A percentile compares a stretch with the other conserved stretches of the same genome.
Evolutionary conservation across 1,140 invertebrate genomes (phyloP).

Genomic region (Paraescarpia echinospica): DNA sequence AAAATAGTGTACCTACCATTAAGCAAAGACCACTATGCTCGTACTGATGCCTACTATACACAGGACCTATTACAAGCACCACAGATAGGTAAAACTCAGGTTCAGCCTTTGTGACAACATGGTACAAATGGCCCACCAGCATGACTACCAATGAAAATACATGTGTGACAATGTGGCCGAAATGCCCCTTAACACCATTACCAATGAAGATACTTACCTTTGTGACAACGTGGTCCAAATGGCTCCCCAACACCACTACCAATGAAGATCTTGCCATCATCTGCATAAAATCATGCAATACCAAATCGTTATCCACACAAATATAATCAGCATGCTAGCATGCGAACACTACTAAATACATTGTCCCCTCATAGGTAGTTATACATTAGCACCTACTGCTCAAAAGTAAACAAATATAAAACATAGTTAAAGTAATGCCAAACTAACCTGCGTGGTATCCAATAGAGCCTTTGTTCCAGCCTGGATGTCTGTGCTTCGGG

Average conservation of each 20-base stretch:
- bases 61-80: no score
- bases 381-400: no score
- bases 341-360: no score
- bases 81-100: no score
- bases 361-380: no score
- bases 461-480: constrained; percentile 66
- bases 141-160: no score
- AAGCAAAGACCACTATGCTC: no score
- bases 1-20: no score
- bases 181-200: no score
- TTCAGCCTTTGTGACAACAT: constrained; percentile 8
- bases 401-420: no score
- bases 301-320: background rate
- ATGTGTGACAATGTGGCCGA: no score
- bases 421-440: background rate
- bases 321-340: background rate
- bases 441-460: constrained; percentile 64
- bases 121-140: background rate
- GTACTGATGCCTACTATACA: no score
- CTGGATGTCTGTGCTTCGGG: constrained; percentile 64
- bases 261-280: constrained; percentile 67
- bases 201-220: constrained; percentile 43
- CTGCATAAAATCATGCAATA: constrained; percentile 42
- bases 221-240: constrained; percentile 65
- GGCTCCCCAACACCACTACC: constrained; percentile 64